Evolutionary conservation across 2,113 vertebrate species (phyloP), one percentile per base, ranked within the genome.

Genomic region (Taurulus bubalis): DNA sequence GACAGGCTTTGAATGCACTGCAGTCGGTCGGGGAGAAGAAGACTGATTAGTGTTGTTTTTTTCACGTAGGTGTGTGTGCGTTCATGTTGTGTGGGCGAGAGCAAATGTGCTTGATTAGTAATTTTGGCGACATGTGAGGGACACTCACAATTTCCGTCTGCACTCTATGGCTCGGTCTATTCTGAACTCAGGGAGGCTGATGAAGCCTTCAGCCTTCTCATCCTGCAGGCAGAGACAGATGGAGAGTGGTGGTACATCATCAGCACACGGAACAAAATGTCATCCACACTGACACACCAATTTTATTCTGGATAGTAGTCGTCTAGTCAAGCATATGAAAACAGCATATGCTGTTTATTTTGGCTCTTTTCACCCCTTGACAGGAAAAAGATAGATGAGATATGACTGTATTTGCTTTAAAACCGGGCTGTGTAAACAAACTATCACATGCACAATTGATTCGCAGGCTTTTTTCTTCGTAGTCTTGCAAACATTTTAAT

Each of bases 1-100:
- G 97, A 82, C 96, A 97, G 32, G 96, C 97, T 96, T 97, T 97
- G 94, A 98, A 98, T 91, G 96, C 96, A 84, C 97, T 98, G 68
- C 75, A 90, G 83, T 71, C 69, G 74, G 72, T 65, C 84, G 87
- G 72, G 72, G 72, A 87, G 85, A 83, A 86, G 71, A 80, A 73
- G 60, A 77, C 63, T 79, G 79, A 89, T 91, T 84, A 92, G 80
- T 66, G 75, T 77, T 67, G 9, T 67, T 85, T 68, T 81, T 67
- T 82, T 60, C 64, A 28, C 26, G 49, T 49, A 16, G 40, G 67
- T 74, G 64, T 72, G 82, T 62, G 65, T 56, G 65, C 15, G 8
- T 76, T 72, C 77, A 15, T 58, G 67, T 73, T 77, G 80, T 74
- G 87, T 88, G 83, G 81, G 72, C 73, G 77, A 80, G 67, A 53